A percentile compares a stretch with the other conserved stretches of the same genome.
Evolutionary conservation across 2,113 vertebrate species (phyloP).

Genomic region (Corythoichthys haematopterus): DNA sequence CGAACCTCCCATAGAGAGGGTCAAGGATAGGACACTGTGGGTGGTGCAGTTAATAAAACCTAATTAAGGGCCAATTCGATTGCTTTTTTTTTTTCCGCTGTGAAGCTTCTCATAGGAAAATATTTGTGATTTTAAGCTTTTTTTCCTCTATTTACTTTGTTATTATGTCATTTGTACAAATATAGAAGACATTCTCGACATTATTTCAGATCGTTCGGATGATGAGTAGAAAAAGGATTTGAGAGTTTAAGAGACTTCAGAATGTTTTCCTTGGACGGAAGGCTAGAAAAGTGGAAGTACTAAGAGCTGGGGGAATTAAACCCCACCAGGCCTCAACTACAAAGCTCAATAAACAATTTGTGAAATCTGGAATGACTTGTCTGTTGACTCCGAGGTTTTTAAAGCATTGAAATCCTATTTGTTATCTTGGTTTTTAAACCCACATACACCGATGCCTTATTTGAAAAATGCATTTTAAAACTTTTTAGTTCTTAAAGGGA

Average conservation of each 20-base stretch:
- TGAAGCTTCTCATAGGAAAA: constrained; percentile 4
- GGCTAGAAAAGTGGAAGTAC: constrained; percentile 7
- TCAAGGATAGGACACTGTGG: not conserved
- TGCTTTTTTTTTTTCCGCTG: not conserved
- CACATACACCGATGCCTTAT: not conserved
- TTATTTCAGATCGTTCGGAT: constrained; percentile 7
- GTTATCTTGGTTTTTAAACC: not conserved
- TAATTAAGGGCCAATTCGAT: not conserved
- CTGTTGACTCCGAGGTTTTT: not conserved
- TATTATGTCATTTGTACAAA: too few species aligned
- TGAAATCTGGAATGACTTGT: not conserved
- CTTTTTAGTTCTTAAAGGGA: too few species aligned
- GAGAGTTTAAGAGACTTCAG: constrained; percentile 23
- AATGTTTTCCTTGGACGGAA: constrained; percentile 21
- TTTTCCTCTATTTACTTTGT: too few species aligned
- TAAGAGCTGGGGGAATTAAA: not conserved
- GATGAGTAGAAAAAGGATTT: constrained; percentile 5
- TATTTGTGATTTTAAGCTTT: not conserved
- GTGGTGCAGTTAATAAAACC: not conserved
- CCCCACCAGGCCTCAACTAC: constrained; percentile 17
- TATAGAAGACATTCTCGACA: too few species aligned
- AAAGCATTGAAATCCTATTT: not conserved
- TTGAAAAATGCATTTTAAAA: too few species aligned
- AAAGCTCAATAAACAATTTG: constrained; percentile 46
- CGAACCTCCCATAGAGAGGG: not conserved